Percentiles rank a stretch among this genome's conserved stretches.
phyloP scores from a whole-genome alignment of 2,113 vertebrate genomes.

The Recurvirostra avosetta region DNA sequence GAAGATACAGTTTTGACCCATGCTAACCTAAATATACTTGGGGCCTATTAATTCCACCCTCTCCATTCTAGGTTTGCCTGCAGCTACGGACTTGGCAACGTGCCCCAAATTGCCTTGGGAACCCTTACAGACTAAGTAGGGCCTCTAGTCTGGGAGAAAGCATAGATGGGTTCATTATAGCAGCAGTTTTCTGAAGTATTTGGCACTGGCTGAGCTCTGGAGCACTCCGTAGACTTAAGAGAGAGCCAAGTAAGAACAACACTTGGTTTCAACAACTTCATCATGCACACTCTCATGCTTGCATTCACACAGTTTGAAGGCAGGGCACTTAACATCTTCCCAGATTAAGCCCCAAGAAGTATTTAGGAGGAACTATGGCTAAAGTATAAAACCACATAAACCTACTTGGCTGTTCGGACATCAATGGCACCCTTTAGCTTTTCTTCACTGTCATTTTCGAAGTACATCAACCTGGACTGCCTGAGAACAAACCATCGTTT shows the following conservation, averaged over 20 bases:
- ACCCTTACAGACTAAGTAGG: constrained; percentile 18
- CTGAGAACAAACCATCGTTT: constrained; percentile 96
- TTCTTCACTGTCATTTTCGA: constrained; percentile 94
- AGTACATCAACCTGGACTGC: constrained; percentile 94
- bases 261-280: background rate
- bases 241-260: constrained; percentile 21
- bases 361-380: background rate
- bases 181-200: constrained; percentile 16
- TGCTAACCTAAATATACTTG: background rate
- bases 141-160: constrained; percentile 20
- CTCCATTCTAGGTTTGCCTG: background rate
- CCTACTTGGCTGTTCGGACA: constrained; percentile 88
- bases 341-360: background rate
- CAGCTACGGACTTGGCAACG: constrained; percentile 21
- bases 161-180: background rate
- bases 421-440: constrained; percentile 92
- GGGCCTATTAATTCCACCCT: background rate
- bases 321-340: background rate
- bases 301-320: background rate
- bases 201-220: background rate
- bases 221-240: background rate
- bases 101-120: background rate
- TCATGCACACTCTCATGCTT: background rate
- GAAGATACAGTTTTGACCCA: background rate
- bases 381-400: background rate